A percentile compares a stretch with the other conserved stretches of the same genome.
Conservation (phyloP, 2,797 vertebrate genomes). For the Chloroceryle inda region DNA sequence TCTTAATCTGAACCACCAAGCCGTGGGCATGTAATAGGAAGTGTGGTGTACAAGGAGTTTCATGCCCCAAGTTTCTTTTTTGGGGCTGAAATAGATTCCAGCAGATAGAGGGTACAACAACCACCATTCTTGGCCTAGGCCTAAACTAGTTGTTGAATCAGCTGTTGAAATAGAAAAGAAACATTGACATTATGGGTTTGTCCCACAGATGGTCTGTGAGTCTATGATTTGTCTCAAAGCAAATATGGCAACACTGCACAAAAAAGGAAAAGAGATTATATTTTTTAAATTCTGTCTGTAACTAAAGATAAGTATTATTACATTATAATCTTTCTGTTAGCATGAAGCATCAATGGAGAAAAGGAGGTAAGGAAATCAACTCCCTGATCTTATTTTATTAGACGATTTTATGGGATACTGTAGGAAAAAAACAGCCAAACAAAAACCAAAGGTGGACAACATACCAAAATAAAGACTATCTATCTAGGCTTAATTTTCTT, state of each 20-base stretch:
- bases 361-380: not conserved
- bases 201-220: not conserved
- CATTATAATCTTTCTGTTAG: not conserved
- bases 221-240: not conserved
- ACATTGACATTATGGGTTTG: not conserved
- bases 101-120: not conserved
- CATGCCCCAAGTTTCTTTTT: not conserved
- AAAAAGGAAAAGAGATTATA: not conserved
- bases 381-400: not conserved
- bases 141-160: not conserved
- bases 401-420: not conserved
- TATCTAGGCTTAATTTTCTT: not conserved
- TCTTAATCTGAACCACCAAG: not conserved
- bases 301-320: not conserved
- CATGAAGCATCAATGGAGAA: not conserved
- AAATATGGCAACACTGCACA: not conserved
- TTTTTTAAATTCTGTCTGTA: not conserved
- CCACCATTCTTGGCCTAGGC: not conserved
- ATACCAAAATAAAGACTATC: not conserved
- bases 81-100: not conserved
- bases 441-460: not conserved
- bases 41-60: not conserved
- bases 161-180: not conserved
- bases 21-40: rapidly evolving
- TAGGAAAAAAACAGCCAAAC: too few species aligned